Base-by-base conservation (phyloP, 64 coral and sea anemone genomes). In the Montipora cactus region DNA sequence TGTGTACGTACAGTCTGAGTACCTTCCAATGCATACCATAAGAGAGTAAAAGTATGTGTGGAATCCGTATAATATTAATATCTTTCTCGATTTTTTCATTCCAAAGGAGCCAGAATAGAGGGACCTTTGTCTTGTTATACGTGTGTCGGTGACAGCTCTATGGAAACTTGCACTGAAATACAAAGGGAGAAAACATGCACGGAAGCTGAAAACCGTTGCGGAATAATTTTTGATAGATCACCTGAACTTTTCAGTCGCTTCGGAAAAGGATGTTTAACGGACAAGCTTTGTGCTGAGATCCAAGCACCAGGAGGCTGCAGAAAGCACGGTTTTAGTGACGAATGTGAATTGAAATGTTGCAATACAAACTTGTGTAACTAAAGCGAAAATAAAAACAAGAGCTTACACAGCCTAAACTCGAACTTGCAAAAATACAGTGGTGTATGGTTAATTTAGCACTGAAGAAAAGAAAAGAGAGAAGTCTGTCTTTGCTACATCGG, bases 201-300 rank as follows among this genome's bases (percentile, higher is more conserved):
- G 12, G 22, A 4, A 81, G 52, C 23, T 4, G n/a, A 8, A 59
- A 81, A 81, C 37, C 79, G 79, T 13, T 81, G 79, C 13, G 79
- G 52, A 11, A 61, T 13, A 44, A 4, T 81, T 1, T 59, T 13
- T n/a, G 6, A 20, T 3, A 55, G 9, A 55, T 10, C 52, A 55
- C 9, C 52, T 55, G 52, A 5, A 55, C 5, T 55, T 55, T 55
- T 55, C 9, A 5, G 52, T 10, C 9, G 9, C 50, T 58, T 23
- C 52, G 79, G 51, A n/a, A 81, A 81, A 81, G 79, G 79, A 37
- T 81, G 79, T 23, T 3, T 81, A 11, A 37, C 79, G 57, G 79
- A 81, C 8, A 20, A 37, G 2, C 3, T 25, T 6, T 81, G 79
- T 21, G 52, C 28, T 14, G 20, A 81, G 61, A 61, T 28, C 53